Evolutionary conservation across 2,797 vertebrate species (phyloP).

Genomic region (Syncerus caffer): DNA sequence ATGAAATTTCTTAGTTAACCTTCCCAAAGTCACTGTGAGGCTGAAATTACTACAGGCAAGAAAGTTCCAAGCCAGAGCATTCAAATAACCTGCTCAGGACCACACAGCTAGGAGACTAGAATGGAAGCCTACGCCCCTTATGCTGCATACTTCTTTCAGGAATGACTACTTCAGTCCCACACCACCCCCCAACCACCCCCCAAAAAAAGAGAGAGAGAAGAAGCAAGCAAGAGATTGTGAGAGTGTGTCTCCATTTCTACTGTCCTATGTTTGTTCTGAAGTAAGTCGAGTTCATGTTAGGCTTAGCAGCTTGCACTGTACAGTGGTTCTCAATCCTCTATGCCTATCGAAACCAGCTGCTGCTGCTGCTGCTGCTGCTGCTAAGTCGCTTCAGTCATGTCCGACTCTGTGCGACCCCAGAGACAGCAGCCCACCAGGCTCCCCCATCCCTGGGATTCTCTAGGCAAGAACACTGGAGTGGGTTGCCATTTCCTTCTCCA

Average conservation of each 20-base stretch:
- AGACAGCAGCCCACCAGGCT: too few species aligned
- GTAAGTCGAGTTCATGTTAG: background rate
- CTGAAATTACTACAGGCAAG: background rate
- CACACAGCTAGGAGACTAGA: background rate
- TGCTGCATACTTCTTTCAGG: background rate
- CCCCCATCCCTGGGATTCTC: too few species aligned
- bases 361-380: too few species aligned
- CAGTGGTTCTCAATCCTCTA: background rate
- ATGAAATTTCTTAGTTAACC: slow-evolving; percentile 28
- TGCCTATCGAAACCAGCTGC: background rate
- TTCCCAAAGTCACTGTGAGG: background rate
- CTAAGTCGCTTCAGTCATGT: too few species aligned
- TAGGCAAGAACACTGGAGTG: too few species aligned
- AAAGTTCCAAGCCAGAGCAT: background rate
- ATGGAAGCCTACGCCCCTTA: background rate
- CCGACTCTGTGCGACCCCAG: too few species aligned
- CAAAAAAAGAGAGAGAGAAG: too few species aligned
- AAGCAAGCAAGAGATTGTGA: fast-evolving
- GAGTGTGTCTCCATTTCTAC: background rate
- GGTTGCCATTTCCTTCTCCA: too few species aligned
- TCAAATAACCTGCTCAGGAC: background rate
- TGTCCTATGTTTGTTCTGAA: background rate
- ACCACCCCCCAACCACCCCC: background rate
- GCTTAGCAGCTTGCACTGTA: background rate
- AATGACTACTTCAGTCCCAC: background rate